A percentile compares a stretch with the other conserved stretches of the same genome.
These are phyloP conservation scores for Varanus salvator DNA, from an alignment of 2,113 vertebrate species.

Conservation along the genomic window DNA sequence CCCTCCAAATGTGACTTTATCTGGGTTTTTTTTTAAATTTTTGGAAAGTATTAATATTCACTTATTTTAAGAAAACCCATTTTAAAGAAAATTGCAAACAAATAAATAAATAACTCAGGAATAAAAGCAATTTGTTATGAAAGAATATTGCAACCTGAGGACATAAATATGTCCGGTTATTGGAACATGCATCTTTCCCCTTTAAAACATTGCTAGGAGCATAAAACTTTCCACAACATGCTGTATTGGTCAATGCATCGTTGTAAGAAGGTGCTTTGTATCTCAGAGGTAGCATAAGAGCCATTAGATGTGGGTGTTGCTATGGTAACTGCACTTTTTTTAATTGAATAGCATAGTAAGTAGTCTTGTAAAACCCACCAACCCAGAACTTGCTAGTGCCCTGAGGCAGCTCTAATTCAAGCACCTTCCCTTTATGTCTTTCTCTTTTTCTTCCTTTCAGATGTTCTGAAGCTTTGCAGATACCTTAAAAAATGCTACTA, in stretches of 20 bases:
- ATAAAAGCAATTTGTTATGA: slow-evolving; percentile 70
- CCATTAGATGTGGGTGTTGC: slow-evolving; percentile 80
- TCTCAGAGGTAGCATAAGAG: slow-evolving; percentile 82
- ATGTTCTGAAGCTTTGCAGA: slow-evolving; percentile 51
- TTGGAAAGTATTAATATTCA: slow-evolving; percentile 51
- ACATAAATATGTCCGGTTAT: slow-evolving; percentile 66
- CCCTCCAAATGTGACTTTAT: slow-evolving; percentile 44
- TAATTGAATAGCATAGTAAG: slow-evolving; percentile 82
- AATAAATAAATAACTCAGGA: slow-evolving; percentile 40
- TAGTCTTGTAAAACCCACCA: slow-evolving; percentile 84
- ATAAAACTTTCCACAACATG: slow-evolving; percentile 75
- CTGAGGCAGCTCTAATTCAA: slow-evolving; percentile 78
- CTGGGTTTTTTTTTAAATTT: slow-evolving; percentile 40
- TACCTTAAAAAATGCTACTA: slow-evolving; percentile 47
- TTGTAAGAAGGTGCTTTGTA: slow-evolving; percentile 81
- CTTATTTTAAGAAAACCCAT: slow-evolving; percentile 33
- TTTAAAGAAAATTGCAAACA: slow-evolving; percentile 69
- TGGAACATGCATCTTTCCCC: slow-evolving; percentile 62
- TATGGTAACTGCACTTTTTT: slow-evolving; percentile 79
- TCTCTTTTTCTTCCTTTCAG: slow-evolving; percentile 52
- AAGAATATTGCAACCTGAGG: slow-evolving; percentile 67
- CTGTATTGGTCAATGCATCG: slow-evolving; percentile 79
- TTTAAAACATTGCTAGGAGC: slow-evolving; percentile 66
- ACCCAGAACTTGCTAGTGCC: slow-evolving; percentile 77
- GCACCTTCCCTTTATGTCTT: slow-evolving; percentile 77